Evolutionary conservation across 1,140 invertebrate species (phyloP).

Genomic region (Drosophila ambigua): DNA sequence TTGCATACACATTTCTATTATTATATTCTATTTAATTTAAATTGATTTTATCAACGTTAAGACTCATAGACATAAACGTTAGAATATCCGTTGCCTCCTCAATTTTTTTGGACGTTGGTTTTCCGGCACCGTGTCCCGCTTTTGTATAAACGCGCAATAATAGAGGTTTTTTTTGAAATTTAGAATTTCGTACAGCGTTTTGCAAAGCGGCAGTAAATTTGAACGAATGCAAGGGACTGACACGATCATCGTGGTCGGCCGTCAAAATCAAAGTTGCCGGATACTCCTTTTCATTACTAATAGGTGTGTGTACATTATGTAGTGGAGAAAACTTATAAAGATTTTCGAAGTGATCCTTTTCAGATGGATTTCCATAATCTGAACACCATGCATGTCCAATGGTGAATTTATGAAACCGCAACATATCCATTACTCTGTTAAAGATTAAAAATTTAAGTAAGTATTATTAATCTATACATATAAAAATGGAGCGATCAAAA

Average conservation of each 20-base stretch:
- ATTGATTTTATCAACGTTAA: conserved; percentile 85
- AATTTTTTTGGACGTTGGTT: conserved; percentile 93
- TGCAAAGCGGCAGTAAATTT: conserved; percentile 98
- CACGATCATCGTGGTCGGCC: conserved; percentile 99
- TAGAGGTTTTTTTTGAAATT: conserved; percentile 93
- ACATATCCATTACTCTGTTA: conserved; percentile 97
- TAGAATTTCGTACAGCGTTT: conserved; percentile 87
- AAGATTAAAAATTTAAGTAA: conserved; percentile 1
- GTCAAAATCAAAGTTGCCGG: conserved; percentile 96
- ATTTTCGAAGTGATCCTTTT: conserved; percentile 94
- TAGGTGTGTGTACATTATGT: conserved; percentile 93
- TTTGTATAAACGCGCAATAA: conserved; percentile 96
- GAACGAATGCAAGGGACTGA: conserved; percentile 97
- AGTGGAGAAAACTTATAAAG: conserved; percentile 97
- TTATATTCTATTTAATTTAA: conserved; percentile 18
- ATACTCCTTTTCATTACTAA: conserved; percentile 88
- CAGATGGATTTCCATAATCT: conserved; percentile 97
- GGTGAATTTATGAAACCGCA: conserved; percentile 99
- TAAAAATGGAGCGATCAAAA: no score
- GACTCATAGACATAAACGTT: conserved; percentile 92
- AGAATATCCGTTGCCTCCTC: conserved; percentile 95
- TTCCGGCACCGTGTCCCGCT: conserved; percentile 97
- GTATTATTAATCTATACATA: no score
- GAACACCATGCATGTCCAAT: conserved; percentile 98
- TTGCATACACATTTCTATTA: no score